Base-by-base conservation (phyloP, 1,140 invertebrate species). In the Bicyclus anynana region DNA sequence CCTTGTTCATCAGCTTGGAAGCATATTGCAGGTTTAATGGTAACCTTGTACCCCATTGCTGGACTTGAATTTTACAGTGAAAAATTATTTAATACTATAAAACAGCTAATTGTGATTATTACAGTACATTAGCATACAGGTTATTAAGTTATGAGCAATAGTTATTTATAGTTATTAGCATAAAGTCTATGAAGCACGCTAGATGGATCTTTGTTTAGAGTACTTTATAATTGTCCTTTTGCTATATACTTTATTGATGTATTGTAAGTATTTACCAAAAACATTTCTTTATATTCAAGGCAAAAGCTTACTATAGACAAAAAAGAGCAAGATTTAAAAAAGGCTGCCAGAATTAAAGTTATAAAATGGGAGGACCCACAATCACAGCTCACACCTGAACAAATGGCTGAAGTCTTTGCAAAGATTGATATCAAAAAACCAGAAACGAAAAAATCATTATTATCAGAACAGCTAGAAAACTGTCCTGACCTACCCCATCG, bases 271-370 rank as follows among this genome's bases (percentile, higher is more conserved):
- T 7, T 23, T 4, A 23, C 7, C 23, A 23, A 23, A 4, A 23
- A 23, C 7, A 4, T 62, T 72, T 14, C 61, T n/a, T n/a, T n/a
- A n/a, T n/a, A n/a, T n/a, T n/a, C n/a, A n/a, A 90, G 95, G 67
- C 90, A 93, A 59, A 90, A 97, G 67, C 96, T 97, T 6, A 97
- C 98, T 77, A 98, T 98, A 40, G 97, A 98, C 70, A 96, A 96
- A 84, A 91, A 98, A 88, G 95, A 97, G 70, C 93, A 94, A 72
- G 95, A 97, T 56, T 93, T 94, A 69, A 94, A 95, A 77, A 93
- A 93, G 77, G 92, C 94, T 59, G 92, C 94, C n/a, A 94, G 93
- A 89, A 93, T 94, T 2, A 94, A 94, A 80, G 92, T 93, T 59
- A 88, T 96, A 23, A 95, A 95, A 84, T 95, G 94, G 93, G 93